Percentiles rank a stretch among this genome's conserved stretches.
These are phyloP conservation scores for Polyergus mexicanus DNA, from an alignment of 1,140 invertebrate species.

Conservation along the genomic window DNA sequence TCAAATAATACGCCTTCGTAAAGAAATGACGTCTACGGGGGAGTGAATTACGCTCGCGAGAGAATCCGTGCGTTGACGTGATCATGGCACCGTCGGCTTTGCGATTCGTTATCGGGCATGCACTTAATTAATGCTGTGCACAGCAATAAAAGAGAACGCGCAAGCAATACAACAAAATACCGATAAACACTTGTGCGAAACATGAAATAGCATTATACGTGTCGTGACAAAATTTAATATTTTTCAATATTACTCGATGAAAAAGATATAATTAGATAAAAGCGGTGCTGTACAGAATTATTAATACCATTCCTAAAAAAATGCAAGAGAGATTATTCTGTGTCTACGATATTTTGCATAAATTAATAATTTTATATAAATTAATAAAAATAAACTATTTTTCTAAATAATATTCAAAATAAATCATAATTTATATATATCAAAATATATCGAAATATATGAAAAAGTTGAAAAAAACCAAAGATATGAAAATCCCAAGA, in stretches of 20 bases:
- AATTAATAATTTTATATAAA: not conserved
- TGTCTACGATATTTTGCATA: not conserved
- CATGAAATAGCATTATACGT: not conserved
- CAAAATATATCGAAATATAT: not conserved
- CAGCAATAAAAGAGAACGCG: not conserved
- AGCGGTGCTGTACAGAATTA: not conserved
- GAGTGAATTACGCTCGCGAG: not conserved
- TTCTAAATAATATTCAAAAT: not conserved
- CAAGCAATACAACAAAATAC: not conserved
- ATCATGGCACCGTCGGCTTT: not conserved
- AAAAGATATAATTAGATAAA: not conserved
- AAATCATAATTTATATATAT: not conserved
- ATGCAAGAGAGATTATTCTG: not conserved
- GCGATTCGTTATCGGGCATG: constrained; percentile 2
- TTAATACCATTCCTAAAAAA: constrained; percentile 1
- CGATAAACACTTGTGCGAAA: not conserved
- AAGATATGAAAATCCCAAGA: not conserved
- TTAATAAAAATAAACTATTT: not conserved
- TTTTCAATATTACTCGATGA: not conserved
- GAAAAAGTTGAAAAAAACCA: not conserved
- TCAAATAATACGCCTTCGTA: constrained; percentile 50
- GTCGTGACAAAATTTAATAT: not conserved
- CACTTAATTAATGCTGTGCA: not conserved
- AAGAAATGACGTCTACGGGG: too few species aligned
- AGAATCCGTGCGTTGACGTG: not conserved